phyloP scores from a whole-genome alignment of 2,113 vertebrate species.

The Propithecus coquereli region DNA sequence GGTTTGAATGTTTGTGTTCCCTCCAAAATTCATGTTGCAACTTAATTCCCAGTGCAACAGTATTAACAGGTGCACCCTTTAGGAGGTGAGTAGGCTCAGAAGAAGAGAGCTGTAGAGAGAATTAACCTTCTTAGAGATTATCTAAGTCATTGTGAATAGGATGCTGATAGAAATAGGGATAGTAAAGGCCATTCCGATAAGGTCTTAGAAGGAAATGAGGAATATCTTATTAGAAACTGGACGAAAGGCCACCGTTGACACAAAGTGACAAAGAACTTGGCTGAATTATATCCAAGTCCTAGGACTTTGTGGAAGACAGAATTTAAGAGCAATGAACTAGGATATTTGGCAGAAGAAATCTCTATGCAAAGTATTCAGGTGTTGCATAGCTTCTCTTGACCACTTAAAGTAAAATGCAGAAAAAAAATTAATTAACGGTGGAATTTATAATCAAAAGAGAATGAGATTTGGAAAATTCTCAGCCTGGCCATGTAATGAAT shows the following conservation, averaged over 20 bases:
- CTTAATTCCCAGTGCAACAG: not conserved
- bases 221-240: not conserved
- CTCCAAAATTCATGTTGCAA: not conserved
- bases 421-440: not conserved
- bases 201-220: not conserved
- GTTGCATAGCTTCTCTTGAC: not conserved
- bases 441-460: not conserved
- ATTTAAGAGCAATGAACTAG: not conserved
- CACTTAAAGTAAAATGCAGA: not conserved
- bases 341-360: not conserved
- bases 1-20: not conserved
- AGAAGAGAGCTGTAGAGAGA: not conserved
- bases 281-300: not conserved
- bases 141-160: not conserved
- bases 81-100: not conserved
- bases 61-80: not conserved
- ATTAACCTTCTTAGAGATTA: not conserved
- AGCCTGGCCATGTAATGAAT: not conserved
- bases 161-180: not conserved
- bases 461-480: not conserved
- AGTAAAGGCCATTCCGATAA: not conserved
- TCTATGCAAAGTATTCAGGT: not conserved
- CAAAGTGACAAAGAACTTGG: not conserved
- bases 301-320: not conserved
- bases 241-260: not conserved